A percentile compares a stretch with the other conserved stretches of the same genome.
These are phyloP conservation scores for Chrysomela aeneicollis DNA, from an alignment of 2,888 invertebrate species.

Conservation along the genomic window DNA sequence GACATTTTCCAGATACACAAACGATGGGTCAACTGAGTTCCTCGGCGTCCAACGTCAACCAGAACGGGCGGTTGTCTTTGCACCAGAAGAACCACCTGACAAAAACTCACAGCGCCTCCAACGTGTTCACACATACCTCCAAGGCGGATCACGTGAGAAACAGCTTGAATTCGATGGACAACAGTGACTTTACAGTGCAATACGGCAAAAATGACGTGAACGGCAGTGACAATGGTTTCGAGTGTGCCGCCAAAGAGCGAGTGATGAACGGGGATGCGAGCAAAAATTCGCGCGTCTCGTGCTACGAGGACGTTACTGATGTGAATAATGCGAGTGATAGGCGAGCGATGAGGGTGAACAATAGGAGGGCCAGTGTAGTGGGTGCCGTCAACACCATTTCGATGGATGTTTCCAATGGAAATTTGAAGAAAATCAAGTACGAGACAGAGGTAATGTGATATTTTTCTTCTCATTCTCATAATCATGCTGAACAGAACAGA, in stretches of 20 bases:
- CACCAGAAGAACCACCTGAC: constrained; percentile 47
- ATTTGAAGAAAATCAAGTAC: constrained; percentile 58
- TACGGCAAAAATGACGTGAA: constrained; percentile 42
- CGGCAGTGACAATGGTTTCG: constrained; percentile 33
- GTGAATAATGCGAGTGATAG: constrained; percentile 36
- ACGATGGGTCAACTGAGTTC: constrained; percentile 47
- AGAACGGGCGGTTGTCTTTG: constrained; percentile 41
- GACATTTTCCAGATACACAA: constrained; percentile 45
- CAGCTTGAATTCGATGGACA: constrained; percentile 51
- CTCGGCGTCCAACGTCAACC: constrained; percentile 51
- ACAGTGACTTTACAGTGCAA: constrained; percentile 49
- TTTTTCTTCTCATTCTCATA: neutral
- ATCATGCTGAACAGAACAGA: no score
- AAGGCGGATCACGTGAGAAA: constrained; percentile 45
- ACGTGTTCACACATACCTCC: constrained; percentile 53
- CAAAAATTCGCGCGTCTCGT: constrained; percentile 38
- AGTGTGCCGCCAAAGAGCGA: constrained; percentile 30
- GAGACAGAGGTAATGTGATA: constrained; percentile 55
- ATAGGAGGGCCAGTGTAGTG: constrained; percentile 56
- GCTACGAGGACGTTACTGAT: no score
- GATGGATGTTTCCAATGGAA: constrained; percentile 51
- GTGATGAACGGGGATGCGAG: constrained; percentile 28
- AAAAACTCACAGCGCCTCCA: constrained; percentile 60
- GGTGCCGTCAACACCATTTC: constrained; percentile 56
- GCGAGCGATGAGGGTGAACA: constrained; percentile 33